Evolutionary conservation across 2,113 vertebrate species (phyloP).

Genomic region (Protobothrops flavoviridis): DNA sequence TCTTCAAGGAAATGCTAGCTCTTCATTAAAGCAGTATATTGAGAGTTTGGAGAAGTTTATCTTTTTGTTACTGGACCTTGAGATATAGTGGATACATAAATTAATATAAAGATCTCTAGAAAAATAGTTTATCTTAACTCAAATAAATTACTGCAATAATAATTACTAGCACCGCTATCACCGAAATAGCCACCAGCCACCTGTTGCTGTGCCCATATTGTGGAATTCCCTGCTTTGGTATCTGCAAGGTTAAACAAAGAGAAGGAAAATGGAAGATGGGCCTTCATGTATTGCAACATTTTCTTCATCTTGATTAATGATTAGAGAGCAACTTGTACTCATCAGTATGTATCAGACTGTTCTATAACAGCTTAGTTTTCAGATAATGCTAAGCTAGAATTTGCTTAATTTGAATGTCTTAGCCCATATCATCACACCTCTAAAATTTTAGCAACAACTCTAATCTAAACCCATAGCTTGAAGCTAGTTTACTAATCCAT

Average conservation of each 20-base stretch:
- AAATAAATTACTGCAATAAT: constrained; percentile 44
- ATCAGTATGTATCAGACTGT: not conserved
- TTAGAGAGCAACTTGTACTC: not conserved
- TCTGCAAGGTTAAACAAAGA: not conserved
- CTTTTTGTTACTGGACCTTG: not conserved
- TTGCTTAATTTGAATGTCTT: no score
- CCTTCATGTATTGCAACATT: not conserved
- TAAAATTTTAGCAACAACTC: no score
- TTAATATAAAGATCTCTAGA: not conserved
- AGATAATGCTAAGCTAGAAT: no score
- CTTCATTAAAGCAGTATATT: not conserved
- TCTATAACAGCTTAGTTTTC: not conserved
- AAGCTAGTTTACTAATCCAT: no score
- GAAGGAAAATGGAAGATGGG: not conserved
- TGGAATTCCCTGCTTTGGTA: constrained; percentile 22
- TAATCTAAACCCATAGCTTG: no score
- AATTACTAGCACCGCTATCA: constrained; percentile 25
- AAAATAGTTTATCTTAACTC: constrained; percentile 35
- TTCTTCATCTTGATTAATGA: not conserved
- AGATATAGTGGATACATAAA: not conserved
- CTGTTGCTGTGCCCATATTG: constrained; percentile 34
- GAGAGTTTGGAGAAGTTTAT: not conserved
- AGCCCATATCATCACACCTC: no score
- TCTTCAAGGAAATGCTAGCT: not conserved
- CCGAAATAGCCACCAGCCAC: constrained; percentile 46